phyloP scores from a whole-genome alignment of 2,797 vertebrate genomes.

The Mormyrus hasselquistii region DNA sequence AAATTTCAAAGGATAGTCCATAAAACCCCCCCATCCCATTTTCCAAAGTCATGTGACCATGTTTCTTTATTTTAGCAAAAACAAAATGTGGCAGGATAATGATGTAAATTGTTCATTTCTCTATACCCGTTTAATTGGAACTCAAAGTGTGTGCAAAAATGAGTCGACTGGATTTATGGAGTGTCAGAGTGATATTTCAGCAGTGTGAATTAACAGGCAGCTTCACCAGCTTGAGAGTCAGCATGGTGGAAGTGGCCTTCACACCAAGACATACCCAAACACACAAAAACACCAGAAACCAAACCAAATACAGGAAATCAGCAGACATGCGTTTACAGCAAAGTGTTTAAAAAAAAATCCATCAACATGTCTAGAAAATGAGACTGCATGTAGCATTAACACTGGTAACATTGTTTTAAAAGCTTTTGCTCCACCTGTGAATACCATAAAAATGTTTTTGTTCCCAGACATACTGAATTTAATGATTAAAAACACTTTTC shows the following conservation, averaged over 20 bases:
- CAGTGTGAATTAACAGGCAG: background rate
- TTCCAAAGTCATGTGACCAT: background rate
- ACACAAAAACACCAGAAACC: background rate
- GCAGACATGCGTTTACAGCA: background rate
- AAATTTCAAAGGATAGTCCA: background rate
- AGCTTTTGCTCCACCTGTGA: conserved; percentile 2
- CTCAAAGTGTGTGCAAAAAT: background rate
- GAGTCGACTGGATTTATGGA: background rate
- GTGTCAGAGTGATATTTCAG: background rate
- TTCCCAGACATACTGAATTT: background rate
- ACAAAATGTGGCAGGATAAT: background rate
- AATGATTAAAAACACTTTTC: background rate
- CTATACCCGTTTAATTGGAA: background rate
- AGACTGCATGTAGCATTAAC: background rate
- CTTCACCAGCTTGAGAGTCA: background rate
- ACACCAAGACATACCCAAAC: background rate
- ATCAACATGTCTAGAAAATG: background rate
- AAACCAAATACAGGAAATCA: background rate
- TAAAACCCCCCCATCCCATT: background rate
- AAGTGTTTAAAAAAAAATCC: background rate
- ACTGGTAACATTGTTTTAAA: background rate
- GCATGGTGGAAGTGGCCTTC: background rate
- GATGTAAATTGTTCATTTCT: background rate
- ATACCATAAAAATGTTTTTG: background rate
- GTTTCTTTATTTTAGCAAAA: background rate